Percentiles rank a stretch among this genome's conserved stretches.
phyloP scores from a whole-genome alignment of 1,140 invertebrate genomes.

The Panagrolaimus sp. region DNA sequence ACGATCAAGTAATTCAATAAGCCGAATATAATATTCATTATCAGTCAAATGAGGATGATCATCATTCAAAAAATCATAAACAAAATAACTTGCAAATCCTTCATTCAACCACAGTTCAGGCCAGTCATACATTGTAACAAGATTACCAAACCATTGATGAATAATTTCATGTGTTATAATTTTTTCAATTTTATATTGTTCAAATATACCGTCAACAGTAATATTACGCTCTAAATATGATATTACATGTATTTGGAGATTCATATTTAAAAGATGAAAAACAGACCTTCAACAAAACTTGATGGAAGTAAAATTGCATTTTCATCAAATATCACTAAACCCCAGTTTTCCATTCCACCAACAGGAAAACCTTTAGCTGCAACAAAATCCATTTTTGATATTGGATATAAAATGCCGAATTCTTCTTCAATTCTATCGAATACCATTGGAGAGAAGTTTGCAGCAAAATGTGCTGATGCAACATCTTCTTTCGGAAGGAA shows the following conservation, averaged over 20 bases:
- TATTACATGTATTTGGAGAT: neutral
- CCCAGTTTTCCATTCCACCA: slow-evolving; percentile 63
- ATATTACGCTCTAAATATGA: slow-evolving; percentile 10
- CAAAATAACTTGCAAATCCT: slow-evolving; percentile 61
- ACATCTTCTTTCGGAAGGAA: slow-evolving; percentile 43
- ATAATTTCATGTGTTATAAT: slow-evolving; percentile 53
- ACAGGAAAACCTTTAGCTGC: slow-evolving; percentile 61
- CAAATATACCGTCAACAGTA: slow-evolving; percentile 49
- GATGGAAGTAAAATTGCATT: slow-evolving; percentile 59
- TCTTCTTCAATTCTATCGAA: slow-evolving; percentile 53
- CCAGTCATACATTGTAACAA: slow-evolving; percentile 62
- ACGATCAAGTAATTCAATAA: slow-evolving; percentile 34
- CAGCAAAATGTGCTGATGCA: slow-evolving; percentile 39
- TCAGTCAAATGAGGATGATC: slow-evolving; percentile 47
- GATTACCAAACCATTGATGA: slow-evolving; percentile 62
- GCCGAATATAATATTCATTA: slow-evolving; percentile 42
- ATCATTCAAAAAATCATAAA: slow-evolving; percentile 50
- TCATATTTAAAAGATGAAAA: slow-evolving; percentile 18
- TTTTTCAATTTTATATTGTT: slow-evolving; percentile 52
- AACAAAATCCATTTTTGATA: slow-evolving; percentile 60
- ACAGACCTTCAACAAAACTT: slow-evolving; percentile 21
- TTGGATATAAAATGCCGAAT: slow-evolving; percentile 48
- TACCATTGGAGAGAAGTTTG: slow-evolving; percentile 52
- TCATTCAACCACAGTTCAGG: slow-evolving; percentile 62
- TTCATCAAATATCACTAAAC: slow-evolving; percentile 60